Base-by-base conservation (phyloP, 1,140 invertebrate species). In the Drosophila nebulosa region DNA sequence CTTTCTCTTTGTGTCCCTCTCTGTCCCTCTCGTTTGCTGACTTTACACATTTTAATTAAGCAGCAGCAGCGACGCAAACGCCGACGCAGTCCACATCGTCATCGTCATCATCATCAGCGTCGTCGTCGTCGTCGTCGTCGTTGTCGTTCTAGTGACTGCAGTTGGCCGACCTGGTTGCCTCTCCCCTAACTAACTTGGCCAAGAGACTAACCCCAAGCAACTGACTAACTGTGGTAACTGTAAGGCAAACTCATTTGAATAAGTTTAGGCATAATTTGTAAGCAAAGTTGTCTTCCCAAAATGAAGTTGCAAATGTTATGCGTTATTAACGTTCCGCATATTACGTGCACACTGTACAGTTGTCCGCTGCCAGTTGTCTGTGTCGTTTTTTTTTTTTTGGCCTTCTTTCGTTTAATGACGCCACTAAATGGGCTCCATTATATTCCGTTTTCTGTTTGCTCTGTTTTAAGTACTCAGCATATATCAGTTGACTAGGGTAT, bases 341-440 rank as follows among this genome's bases (percentile, higher is more conserved):
- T 46, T 46, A 46, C 39, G 39, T 46, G 39, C 39, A 46, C 39
- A 46, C 16, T 46, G 39, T 83, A 89, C 79, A 89, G 77, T 84
- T 78, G 64, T 56, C 65, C 75, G 62, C n/a, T 75, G 68, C 56
- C 55, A 39, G 27, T 21, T 39, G 35, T 56, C 12, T 7, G 16
- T 39, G 35, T 56, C 12, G 4, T 39, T 39, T 39, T 51, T 69
- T 68, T 70, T 53, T 66, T 36, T 27, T 22, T 24, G 39, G 39
- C 55, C 27, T 32, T 14, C 21, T 61, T 62, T 72, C 74, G 75
- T 75, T 89, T 89, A 89, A 89, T 89, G 85, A 89, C 86, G 86
- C 85, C 65, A 89, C 85, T 89, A 89, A 89, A 89, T 89, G 86
- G 80, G 85, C 78, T 81, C 85, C 78, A 85, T 89, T 89, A 89